Conservation (phyloP, 2,797 vertebrate genomes). For the Eulemur mongoz region DNA sequence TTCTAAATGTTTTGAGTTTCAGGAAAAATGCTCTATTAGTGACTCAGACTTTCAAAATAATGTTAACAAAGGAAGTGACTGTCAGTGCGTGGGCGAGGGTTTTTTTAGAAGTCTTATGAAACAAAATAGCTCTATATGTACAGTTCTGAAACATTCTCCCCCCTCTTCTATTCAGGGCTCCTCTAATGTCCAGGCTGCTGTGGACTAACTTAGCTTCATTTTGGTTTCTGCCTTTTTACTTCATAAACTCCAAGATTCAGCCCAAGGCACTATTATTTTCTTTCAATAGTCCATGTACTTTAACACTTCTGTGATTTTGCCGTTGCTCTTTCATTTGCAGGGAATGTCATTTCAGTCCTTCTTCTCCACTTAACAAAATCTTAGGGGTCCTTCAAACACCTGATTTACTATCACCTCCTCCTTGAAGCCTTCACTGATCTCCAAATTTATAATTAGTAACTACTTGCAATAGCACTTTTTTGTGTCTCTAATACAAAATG, state of each 20-base stretch:
- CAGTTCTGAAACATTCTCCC: conserved; percentile 53
- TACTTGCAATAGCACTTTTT: not conserved
- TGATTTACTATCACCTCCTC: not conserved
- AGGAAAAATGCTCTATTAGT: conserved; percentile 71
- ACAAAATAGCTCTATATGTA: conserved; percentile 49
- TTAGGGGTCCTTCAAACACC: not conserved
- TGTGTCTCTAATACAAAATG: not conserved
- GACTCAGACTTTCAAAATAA: conserved; percentile 83
- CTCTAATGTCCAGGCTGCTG: not conserved
- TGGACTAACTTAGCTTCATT: not conserved
- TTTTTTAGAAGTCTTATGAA: conserved; percentile 72
- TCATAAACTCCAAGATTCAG: not conserved
- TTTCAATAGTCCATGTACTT: not conserved
- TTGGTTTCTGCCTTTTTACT: not conserved
- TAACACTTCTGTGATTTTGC: not conserved
- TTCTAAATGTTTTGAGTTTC: conserved; percentile 59
- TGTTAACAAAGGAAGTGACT: conserved; percentile 82
- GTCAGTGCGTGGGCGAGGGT: conserved; percentile 28
- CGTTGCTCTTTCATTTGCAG: not conserved
- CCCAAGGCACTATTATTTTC: not conserved
- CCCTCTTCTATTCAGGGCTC: not conserved
- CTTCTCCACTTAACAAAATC: not conserved
- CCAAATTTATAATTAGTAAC: not conserved
- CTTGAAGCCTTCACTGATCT: not conserved
- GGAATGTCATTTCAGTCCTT: not conserved